Evolutionary conservation across 2,113 vertebrate species (phyloP), one percentile per base, ranked within the genome.

Genomic region (Gambusia holbrooki): DNA sequence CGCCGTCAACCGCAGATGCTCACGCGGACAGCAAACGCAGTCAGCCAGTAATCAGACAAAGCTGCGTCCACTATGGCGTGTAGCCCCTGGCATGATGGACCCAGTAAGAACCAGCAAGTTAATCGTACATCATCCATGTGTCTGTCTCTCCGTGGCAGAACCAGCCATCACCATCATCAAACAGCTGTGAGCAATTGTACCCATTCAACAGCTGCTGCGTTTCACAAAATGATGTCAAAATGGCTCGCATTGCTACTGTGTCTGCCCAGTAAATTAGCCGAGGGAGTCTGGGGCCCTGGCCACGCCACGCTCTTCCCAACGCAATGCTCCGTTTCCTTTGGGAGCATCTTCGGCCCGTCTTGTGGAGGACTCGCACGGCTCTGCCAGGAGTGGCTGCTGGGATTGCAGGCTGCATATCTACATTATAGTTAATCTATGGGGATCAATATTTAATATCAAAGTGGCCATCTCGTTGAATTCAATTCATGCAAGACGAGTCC

Each of bases 171-270:
- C 17, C 83, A 78, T 82, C 81, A 78, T 80, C 83, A 76, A 78
- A 85, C 84, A 88, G 89, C 90, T 84, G 83, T 76, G 42, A 89
- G 86, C 82, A 3, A 1, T 77, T 82, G 66, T 68, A 80, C 66
- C 78, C 63, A 35, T 72, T 75, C 78, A 82, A 37, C 89, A 88
- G 84, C 89, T 92, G 84, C 81, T 84, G 69, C 76, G 35, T 84
- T 84, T 82, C 77, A 67, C 74, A 51, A 65, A 87, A 77, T 60
- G 42, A 89, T 76, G 82, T 87, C 76, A 35, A 86, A 83, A 71
- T 14, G 79, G 78, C 71, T 60, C 73, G 64, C 78, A 60, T 51
- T 51, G 78, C 66, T 71, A 76, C 76, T 71, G 68, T 33, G 67
- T 82, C 70, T 74, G 81, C 71, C 76, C 78, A 66, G 82, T 82